Evolutionary conservation across 2,888 invertebrate genomes (phyloP), one percentile per base, ranked within the genome.

Genomic region (Perdita meconis): DNA sequence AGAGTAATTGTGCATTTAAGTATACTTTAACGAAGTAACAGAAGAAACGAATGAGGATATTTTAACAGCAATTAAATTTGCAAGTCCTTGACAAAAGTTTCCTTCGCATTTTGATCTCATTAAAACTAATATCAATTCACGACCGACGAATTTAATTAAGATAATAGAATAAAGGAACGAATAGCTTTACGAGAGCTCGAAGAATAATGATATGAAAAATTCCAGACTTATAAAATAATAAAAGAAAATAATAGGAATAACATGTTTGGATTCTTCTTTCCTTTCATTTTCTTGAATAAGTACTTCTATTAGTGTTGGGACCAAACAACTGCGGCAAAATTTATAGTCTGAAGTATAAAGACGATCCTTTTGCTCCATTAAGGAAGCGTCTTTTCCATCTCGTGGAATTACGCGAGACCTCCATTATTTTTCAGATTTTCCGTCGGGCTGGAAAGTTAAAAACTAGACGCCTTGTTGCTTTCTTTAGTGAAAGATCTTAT

Each of bases 401-500:
- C 16, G 10, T 1, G 13, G 12, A 47, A 50, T 22, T 6, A 19
- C 40, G n/a, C n/a, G 24, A 13, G 34, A 4, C 30, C 26, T 30
- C 13, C 1, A 10, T n/a, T 51, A 47, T 47, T 47, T 47, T 47
- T 47, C 47, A 13, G 38, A n/a, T 13, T 68, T 34, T 61, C n/a
- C 4, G 16, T 42, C 16, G 19, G 19, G 24, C 26, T 19, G 42
- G 12, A 2, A 30, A 59, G 16, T 44, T 30, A 63, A 56, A 50
- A 55, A 68, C 12, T 26, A 42, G 40, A 24, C 22, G 16, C 22
- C 47, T 64, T 26, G 63, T 57, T 69, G 24, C 26, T 30, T 60
- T 60, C 50, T 64, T 74, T 70, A 59, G 57, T 34, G 42, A 34
- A 44, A 71, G 10, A 22, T 51, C 34, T 34, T 59, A 59, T 61